Base-by-base conservation (phyloP, 1,140 invertebrate genomes). In the Oryctes rhinoceros region DNA sequence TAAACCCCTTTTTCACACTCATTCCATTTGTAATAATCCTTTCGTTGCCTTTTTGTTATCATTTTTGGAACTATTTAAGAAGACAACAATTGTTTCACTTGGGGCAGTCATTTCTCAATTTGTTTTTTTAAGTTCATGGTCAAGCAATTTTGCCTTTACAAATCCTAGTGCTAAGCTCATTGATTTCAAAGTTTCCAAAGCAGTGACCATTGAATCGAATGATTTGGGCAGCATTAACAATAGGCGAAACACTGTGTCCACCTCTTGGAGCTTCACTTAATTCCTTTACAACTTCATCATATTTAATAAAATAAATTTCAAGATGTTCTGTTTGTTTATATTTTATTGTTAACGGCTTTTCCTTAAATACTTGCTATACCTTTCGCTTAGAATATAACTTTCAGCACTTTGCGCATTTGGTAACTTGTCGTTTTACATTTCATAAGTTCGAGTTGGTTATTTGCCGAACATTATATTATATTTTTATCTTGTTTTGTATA, bases 141-240 rank as follows among this genome's bases (percentile, higher is more conserved):
- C 87, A n/a, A 88, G 80, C n/a, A 88, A 81, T 79, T 85, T 75
- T 18, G 82, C 86, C 83, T 88, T 88, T 15, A 88, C 86, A 84
- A 88, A 88, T 80, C 83, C 67, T 87, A 83, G 24, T 83, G 87
- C 78, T 87, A 79, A 80, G 85, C 5, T 86, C 76, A 86, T 84
- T 77, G 86, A 84, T 0, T 84, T 80, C 44, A 88, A 78, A 3
- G 87, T 88, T 83, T 89, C 87, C 10, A 90, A 85, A 9, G 88
- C 87, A 24, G 87, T 88, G 13, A 87, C 83, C 35, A 88, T 81
- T n/a, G 82, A 83, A 81, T 88, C 85, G 81, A 86, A 88, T 47
- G 67, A 80, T 75, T 82, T 59, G 6, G 88, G 86, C 74, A 89
- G 80, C 67, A 85, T 87, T 0, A 87, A 78, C 20, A 89, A 82